Percentiles rank a stretch among this genome's conserved stretches.
phyloP scores from a whole-genome alignment of 2,797 vertebrate species.

The Podargus strigoides region DNA sequence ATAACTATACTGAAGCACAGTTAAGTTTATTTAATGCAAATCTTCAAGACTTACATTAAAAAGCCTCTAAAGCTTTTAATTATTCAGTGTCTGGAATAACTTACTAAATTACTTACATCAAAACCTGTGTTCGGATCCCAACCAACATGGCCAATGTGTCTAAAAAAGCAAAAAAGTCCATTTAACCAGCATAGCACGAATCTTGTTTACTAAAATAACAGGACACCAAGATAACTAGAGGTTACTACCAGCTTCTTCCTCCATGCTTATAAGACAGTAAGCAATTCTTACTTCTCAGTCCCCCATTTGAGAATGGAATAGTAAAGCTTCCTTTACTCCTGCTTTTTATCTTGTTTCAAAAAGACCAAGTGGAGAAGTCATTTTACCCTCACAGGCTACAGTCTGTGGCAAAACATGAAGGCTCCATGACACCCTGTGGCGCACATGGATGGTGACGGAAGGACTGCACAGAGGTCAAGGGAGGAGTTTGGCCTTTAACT shows the following conservation, averaged over 20 bases:
- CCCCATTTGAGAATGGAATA: neutral
- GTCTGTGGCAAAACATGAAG: neutral
- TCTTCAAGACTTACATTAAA: neutral
- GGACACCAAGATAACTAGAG: neutral
- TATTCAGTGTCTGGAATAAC: neutral
- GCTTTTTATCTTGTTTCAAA: neutral
- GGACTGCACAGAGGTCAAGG: neutral
- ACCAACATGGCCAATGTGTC: constrained; percentile 97
- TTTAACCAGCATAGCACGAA: constrained; percentile 1
- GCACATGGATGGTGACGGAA: neutral
- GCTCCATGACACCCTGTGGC: neutral
- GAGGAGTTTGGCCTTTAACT: neutral
- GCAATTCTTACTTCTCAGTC: neutral
- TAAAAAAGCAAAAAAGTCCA: constrained; percentile 61
- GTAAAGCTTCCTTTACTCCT: neutral
- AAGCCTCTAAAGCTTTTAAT: neutral
- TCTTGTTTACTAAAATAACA: neutral
- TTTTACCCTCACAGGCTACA: neutral
- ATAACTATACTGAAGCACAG: neutral
- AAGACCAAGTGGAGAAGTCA: neutral
- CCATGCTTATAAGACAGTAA: neutral
- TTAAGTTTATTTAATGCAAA: neutral
- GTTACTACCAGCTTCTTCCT: neutral
- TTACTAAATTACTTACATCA: constrained; percentile 87
- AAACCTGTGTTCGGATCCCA: constrained; percentile 99